These are phyloP conservation scores for Rhamnusium bicolor DNA, from an alignment of 2,888 invertebrate species.

Conservation along the genomic window DNA sequence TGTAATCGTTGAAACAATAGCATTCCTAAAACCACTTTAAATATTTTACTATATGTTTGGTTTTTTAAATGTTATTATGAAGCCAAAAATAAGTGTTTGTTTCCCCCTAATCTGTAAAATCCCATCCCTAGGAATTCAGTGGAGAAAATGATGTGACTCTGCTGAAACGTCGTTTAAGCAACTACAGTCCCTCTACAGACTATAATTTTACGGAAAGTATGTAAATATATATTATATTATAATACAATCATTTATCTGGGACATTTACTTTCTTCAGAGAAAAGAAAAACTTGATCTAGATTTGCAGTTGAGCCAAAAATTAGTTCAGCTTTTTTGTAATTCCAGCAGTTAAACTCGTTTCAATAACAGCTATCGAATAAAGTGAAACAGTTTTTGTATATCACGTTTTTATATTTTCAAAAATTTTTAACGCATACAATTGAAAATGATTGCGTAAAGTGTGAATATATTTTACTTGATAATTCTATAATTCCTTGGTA, in stretches of 20 bases:
- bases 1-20: no score
- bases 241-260: neutral
- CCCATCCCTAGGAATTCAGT: no score
- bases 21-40: no score
- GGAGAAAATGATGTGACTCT: no score
- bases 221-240: neutral
- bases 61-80: no score
- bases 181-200: no score
- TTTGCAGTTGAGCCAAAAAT: conserved; percentile 20
- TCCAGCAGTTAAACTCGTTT: neutral
- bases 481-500: neutral
- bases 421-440: conserved; percentile 26
- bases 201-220: no score
- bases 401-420: conserved; percentile 8
- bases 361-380: neutral
- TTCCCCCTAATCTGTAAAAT: no score
- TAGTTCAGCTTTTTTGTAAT: conserved; percentile 21
- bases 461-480: neutral
- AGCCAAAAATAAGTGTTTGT: no score
- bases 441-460: conserved; percentile 25
- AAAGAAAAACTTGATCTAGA: conserved; percentile 20
- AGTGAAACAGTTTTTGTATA: conserved; percentile 1
- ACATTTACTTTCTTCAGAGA: conserved; percentile 14
- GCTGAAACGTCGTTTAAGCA: no score
- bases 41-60: no score